Base-by-base conservation (phyloP, 2,888 invertebrate species). In the Agrotis exclamationis region DNA sequence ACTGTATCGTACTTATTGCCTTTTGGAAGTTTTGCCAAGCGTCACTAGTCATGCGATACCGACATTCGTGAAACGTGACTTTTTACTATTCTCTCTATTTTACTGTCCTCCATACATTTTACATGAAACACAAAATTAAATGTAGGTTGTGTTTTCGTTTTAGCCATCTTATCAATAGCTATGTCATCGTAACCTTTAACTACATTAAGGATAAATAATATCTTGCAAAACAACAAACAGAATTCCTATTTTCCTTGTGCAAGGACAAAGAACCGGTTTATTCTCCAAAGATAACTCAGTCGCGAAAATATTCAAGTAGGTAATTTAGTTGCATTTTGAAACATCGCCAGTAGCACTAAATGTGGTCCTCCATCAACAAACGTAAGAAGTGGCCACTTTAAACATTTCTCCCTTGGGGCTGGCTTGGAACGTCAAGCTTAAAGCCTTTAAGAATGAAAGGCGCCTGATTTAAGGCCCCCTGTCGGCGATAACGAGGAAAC, bases 401-500 rank as follows among this genome's bases (percentile, higher is more conserved):
- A 82, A 76, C 83, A 87, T 86, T 48, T 66, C 51, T 80, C 82
- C 82, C 82, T 65, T 76, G 80, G 74, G 85, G 84, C 86, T 86
- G 85, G 88, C 84, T 88, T 86, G 86, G 87, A 90, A 90, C 88
- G 89, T 89, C 89, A 88, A 87, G 83, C 86, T 90, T 89, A 91
- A 92, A 93, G 90, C 89, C 89, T 92, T 91, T 89, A 91, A 90
- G 93, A 93, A 94, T 92, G 93, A 91, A 93, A 92, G 90, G 90
- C 88, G 88, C 81, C 92, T 95, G 95, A 95, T 95, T 95, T 93
- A 94, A 91, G 89, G 92, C 92, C 90, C 89, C 92, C 87, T 86
- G 91, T 88, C 90, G 91, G 90, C 93, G 95, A 95, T 95, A 95
- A 94, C 94, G 92, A 91, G 92, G 89, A 92, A 93, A 91, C 93